Conservation (phyloP, 2,888 invertebrate genomes). For the Orthosia gracilis region DNA sequence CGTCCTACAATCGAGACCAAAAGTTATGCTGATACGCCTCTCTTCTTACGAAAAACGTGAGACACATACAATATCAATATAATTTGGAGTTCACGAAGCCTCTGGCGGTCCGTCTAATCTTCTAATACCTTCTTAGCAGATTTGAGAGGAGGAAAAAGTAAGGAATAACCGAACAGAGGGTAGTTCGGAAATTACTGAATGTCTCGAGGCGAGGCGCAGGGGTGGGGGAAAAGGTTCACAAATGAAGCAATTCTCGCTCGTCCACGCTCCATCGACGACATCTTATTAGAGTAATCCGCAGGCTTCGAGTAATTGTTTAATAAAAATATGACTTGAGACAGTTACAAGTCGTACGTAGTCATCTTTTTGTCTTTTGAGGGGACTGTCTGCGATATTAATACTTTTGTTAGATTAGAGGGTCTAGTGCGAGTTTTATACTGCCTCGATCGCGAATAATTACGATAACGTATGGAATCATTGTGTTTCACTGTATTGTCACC, state of each 20-base stretch:
- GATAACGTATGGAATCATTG: no score
- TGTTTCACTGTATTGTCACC: no score
- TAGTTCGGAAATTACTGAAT: slow-evolving; percentile 68
- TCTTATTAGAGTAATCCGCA: slow-evolving; percentile 65
- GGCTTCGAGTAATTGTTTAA: slow-evolving; percentile 58
- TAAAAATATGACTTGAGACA: slow-evolving; percentile 58
- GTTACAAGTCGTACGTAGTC: slow-evolving; percentile 2
- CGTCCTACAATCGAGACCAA: slow-evolving; percentile 48
- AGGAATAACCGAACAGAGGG: slow-evolving; percentile 64
- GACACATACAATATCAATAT: slow-evolving; percentile 66
- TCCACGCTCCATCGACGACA: slow-evolving; percentile 62
- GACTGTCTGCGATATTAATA: slow-evolving; percentile 2
- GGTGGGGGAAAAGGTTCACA: slow-evolving; percentile 48
- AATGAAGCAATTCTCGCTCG: slow-evolving; percentile 69
- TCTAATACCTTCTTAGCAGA: slow-evolving; percentile 67
- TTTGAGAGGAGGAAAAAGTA: slow-evolving; percentile 65
- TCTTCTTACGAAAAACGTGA: slow-evolving; percentile 59
- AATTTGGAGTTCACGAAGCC: slow-evolving; percentile 64
- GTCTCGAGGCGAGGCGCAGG: slow-evolving; percentile 40
- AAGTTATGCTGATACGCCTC: slow-evolving; percentile 53
- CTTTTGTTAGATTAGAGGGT: neutral
- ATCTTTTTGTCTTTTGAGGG: slow-evolving; percentile 13
- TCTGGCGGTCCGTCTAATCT: slow-evolving; percentile 64
- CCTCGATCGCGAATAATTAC: no score
- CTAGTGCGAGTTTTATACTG: no score